phyloP scores from a whole-genome alignment of 2,888 invertebrate species.

The Leptodirus hochenwartii region DNA sequence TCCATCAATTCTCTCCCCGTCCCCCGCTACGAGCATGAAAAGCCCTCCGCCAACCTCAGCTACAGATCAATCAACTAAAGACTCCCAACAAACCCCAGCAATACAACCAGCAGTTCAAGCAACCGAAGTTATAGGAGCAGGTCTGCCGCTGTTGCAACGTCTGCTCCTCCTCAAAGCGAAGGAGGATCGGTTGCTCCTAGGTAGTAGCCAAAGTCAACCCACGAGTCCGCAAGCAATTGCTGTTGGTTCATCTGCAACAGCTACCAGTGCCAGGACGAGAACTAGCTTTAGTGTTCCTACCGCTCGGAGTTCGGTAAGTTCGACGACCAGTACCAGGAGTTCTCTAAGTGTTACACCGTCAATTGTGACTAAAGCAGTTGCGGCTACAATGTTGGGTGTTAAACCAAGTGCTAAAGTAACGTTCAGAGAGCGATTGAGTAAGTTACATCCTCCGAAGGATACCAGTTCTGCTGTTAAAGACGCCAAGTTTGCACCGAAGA shows the following conservation, averaged over 20 bases:
- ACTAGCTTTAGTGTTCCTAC: too few species aligned
- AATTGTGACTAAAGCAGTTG: background rate
- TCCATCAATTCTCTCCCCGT: slow-evolving; percentile 37
- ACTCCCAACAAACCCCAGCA: slow-evolving; percentile 25
- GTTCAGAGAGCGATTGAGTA: slow-evolving; percentile 20
- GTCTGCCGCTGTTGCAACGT: slow-evolving; percentile 55
- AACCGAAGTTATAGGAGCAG: slow-evolving; percentile 48
- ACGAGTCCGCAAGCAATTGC: slow-evolving; percentile 17
- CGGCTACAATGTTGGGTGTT: slow-evolving; percentile 14
- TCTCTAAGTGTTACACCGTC: background rate
- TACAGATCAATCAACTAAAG: too few species aligned
- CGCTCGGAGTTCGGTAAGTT: slow-evolving; percentile 4
- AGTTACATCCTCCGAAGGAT: slow-evolving; percentile 9
- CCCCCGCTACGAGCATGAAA: slow-evolving; percentile 37
- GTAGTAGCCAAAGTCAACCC: slow-evolving; percentile 25
- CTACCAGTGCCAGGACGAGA: slow-evolving; percentile 8
- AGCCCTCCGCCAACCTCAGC: slow-evolving; percentile 30
- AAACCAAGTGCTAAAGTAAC: slow-evolving; percentile 19
- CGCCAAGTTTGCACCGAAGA: background rate
- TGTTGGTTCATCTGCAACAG: too few species aligned
- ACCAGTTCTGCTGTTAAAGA: slow-evolving; percentile 5
- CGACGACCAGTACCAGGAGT: slow-evolving; percentile 10
- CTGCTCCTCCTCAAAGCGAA: slow-evolving; percentile 57
- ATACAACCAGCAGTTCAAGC: slow-evolving; percentile 12
- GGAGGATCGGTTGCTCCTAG: slow-evolving; percentile 50